These are phyloP conservation scores for Drosophila niveifrons DNA, from an alignment of 2,888 invertebrate genomes.

Conservation along the genomic window DNA sequence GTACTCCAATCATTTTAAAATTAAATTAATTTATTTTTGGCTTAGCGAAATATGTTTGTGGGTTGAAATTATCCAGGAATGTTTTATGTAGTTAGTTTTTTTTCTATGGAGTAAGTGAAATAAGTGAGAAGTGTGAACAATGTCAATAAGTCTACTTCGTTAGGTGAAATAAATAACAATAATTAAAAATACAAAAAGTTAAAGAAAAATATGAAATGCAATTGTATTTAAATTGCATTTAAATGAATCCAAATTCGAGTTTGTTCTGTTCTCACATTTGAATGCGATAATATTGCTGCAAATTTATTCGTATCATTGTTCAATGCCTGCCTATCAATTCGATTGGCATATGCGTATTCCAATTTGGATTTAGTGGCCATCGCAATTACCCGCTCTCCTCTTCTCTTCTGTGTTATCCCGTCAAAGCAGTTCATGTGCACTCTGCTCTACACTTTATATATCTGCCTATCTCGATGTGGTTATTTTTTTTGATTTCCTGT, in stretches of 20 bases:
- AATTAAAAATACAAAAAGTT: neutral
- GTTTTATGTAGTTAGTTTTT: slow-evolving; percentile 1
- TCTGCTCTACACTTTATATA: neutral
- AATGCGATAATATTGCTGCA: neutral
- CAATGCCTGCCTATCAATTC: slow-evolving; percentile 9
- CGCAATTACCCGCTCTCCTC: slow-evolving; percentile 1
- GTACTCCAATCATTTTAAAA: slow-evolving; percentile 48
- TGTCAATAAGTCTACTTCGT: slow-evolving; percentile 20
- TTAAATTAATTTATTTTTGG: slow-evolving; percentile 28
- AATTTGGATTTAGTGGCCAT: slow-evolving; percentile 17
- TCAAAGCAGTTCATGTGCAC: neutral
- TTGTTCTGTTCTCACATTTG: neutral
- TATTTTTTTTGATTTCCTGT: slow-evolving; percentile 3
- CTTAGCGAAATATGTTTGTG: slow-evolving; percentile 39
- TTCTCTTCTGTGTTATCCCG: neutral
- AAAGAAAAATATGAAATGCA: neutral
- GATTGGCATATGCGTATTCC: slow-evolving; percentile 5
- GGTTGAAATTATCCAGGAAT: slow-evolving; percentile 25
- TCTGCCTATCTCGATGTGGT: neutral
- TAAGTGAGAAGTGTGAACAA: neutral
- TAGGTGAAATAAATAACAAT: neutral
- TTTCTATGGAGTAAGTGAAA: slow-evolving; percentile 1
- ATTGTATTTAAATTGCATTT: neutral
- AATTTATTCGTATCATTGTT: slow-evolving; percentile 3
- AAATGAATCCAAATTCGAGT: too few species aligned